Evolutionary conservation across 2,113 vertebrate genomes (phyloP).

Genomic region (Trichechus manatus): DNA sequence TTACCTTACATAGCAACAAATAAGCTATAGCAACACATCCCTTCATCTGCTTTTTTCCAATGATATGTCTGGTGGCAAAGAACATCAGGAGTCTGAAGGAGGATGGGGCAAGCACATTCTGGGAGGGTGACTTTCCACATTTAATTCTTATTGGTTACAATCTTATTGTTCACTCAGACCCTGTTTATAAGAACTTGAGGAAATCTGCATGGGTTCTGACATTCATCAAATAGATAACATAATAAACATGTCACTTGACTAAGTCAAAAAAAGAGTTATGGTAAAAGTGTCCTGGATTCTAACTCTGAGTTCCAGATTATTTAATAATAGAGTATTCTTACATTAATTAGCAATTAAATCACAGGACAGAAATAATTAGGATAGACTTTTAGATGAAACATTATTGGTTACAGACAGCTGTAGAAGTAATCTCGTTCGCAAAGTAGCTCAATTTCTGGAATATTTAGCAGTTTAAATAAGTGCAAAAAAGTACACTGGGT

Average conservation of each 20-base stretch:
- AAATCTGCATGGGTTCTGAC: constrained; percentile 48
- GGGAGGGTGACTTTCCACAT: not conserved
- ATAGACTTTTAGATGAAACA: not conserved
- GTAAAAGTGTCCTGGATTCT: not conserved
- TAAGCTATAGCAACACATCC: constrained; percentile 56
- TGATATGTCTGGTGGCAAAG: constrained; percentile 61
- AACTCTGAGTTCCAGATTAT: constrained; percentile 26
- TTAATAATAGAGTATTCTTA: not conserved
- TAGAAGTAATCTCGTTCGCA: not conserved
- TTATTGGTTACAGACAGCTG: not conserved
- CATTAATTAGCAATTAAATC: constrained; percentile 3
- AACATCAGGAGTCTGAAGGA: constrained; percentile 60
- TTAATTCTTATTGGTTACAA: not conserved
- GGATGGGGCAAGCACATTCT: not conserved
- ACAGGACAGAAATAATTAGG: constrained; percentile 37
- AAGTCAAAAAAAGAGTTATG: not conserved
- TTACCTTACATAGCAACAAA: constrained; percentile 68
- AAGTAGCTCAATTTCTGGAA: constrained; percentile 4
- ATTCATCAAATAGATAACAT: constrained; percentile 42
- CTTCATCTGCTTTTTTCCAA: constrained; percentile 51
- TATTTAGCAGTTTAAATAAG: not conserved
- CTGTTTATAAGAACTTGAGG: constrained; percentile 11
- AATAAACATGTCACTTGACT: not conserved
- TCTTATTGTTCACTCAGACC: constrained; percentile 48
- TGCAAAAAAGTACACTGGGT: not conserved